Percentiles rank a stretch among this genome's conserved stretches.
phyloP scores from a whole-genome alignment of 1,140 invertebrate species.

The Uloborus diversus region DNA sequence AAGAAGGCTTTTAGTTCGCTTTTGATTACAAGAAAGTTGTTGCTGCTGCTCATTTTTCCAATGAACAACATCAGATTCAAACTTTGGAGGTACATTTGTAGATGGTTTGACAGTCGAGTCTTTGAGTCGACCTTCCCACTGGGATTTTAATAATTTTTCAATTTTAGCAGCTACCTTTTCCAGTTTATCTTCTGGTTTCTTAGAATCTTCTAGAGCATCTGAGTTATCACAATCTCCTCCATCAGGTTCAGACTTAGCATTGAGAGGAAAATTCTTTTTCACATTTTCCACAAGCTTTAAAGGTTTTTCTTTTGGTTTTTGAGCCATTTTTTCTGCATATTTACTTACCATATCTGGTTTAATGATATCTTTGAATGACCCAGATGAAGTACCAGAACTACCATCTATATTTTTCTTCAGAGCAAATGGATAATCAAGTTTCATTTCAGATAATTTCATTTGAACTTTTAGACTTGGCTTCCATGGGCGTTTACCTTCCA shows the following conservation, averaged over 20 bases:
- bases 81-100: too few relatives aligned
- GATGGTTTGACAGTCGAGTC: constrained; percentile 27
- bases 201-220: constrained; percentile 8
- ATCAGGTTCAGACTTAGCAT: constrained; percentile 20
- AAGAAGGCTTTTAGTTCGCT: constrained; percentile 59
- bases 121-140: constrained; percentile 62
- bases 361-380: constrained; percentile 55
- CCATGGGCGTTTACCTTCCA: constrained; percentile 64
- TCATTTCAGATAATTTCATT: constrained; percentile 61
- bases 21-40: constrained; percentile 44
- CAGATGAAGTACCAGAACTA: constrained; percentile 35
- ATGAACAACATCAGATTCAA: constrained; percentile 23
- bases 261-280: constrained; percentile 2
- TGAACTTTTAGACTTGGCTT: constrained; percentile 65
- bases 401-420: constrained; percentile 22
- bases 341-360: constrained; percentile 58
- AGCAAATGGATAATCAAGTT: constrained; percentile 23
- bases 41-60: constrained; percentile 51
- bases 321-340: constrained; percentile 60
- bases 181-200: constrained; percentile 37
- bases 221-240: neutral
- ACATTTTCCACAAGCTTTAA: constrained; percentile 18
- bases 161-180: constrained; percentile 62
- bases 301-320: constrained; percentile 57
- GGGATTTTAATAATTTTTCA: constrained; percentile 62